A percentile compares a stretch with the other conserved stretches of the same genome.
Conservation (phyloP, 2,888 invertebrate genomes). For the Schizotus pectinicornis region DNA sequence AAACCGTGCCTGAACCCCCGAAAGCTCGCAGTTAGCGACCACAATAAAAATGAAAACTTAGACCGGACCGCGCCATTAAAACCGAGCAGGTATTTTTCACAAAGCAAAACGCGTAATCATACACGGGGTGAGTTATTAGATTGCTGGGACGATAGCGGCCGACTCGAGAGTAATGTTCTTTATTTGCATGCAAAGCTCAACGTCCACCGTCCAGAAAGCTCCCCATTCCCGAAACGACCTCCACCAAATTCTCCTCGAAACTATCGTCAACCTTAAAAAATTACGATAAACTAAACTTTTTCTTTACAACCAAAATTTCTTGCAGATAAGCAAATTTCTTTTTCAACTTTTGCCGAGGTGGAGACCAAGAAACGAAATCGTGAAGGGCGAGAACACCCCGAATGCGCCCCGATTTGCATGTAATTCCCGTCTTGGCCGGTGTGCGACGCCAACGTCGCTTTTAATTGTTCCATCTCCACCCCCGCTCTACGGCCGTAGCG, state of each 20-base stretch:
- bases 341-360: not conserved
- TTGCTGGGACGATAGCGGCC: constrained; percentile 37
- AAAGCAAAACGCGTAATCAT: constrained; percentile 35
- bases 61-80: constrained; percentile 29
- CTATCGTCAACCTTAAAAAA: too few species aligned
- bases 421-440: constrained; percentile 20
- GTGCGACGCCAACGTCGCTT: constrained; percentile 47
- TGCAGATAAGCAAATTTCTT: not conserved
- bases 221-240: not conserved
- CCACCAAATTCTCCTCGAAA: too few species aligned
- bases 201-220: not conserved
- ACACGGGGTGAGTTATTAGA: constrained; percentile 37
- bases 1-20: not conserved
- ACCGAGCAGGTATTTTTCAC: constrained; percentile 37
- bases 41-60: constrained; percentile 12
- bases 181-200: constrained; percentile 37
- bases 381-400: not conserved
- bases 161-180: constrained; percentile 35
- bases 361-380: not conserved
- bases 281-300: not conserved
- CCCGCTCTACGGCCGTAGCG: constrained; percentile 27
- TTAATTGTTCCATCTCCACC: constrained; percentile 48
- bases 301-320: not conserved
- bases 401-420: constrained; percentile 24
- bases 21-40: not conserved